Percentiles rank a stretch among this genome's conserved stretches.
phyloP scores from a whole-genome alignment of 53 echinoderm and acorn worm species.

The Paracentrotus lividus region DNA sequence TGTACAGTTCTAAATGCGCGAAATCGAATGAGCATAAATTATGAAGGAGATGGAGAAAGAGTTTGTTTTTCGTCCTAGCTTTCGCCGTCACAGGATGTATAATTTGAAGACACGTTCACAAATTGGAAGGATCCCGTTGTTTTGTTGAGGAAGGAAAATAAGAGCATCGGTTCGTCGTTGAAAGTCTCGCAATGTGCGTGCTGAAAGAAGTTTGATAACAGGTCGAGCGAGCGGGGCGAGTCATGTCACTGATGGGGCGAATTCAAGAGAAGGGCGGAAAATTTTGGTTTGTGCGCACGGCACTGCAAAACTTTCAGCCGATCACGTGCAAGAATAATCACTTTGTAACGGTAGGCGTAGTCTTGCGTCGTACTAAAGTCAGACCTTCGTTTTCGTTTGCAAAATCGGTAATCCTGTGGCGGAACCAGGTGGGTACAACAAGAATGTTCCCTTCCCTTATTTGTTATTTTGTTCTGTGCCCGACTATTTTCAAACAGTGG shows the following conservation, averaged over 20 bases:
- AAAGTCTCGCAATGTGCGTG: neutral
- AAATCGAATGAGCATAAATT: neutral
- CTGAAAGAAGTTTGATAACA: neutral
- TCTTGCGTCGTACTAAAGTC: neutral
- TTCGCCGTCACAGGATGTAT: constrained; percentile 20
- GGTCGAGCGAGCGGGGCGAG: neutral
- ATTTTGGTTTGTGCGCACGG: neutral
- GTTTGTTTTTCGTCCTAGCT: neutral
- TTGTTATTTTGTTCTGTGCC: too few relatives aligned
- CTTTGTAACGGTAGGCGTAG: neutral
- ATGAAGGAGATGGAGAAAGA: neutral
- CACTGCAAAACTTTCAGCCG: constrained; percentile 32
- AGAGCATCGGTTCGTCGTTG: too few relatives aligned
- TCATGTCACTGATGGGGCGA: neutral
- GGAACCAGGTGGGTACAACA: too few relatives aligned
- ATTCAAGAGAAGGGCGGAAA: neutral
- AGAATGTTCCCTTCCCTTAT: too few relatives aligned
- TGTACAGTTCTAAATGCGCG: neutral
- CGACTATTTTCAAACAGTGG: too few relatives aligned
- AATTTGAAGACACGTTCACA: neutral
- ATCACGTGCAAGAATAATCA: neutral
- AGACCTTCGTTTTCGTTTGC: neutral
- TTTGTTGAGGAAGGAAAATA: neutral
- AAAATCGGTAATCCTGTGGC: too few relatives aligned
- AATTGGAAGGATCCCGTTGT: constrained; percentile 29